Percentiles rank a stretch among this genome's conserved stretches.
These are phyloP conservation scores for Drosophila anceps DNA, from an alignment of 2,888 invertebrate species.

Conservation along the genomic window DNA sequence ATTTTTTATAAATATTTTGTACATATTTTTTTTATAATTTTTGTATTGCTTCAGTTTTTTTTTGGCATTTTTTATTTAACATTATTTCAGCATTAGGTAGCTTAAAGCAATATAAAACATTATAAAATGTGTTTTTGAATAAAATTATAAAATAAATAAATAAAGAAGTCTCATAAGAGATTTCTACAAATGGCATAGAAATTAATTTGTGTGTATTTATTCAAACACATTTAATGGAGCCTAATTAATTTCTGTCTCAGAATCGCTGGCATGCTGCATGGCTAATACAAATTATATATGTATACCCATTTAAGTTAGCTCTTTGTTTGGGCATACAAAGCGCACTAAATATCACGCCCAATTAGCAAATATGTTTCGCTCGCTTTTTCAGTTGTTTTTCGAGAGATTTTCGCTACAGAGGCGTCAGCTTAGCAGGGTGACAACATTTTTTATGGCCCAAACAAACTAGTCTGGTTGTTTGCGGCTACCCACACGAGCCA, in stretches of 20 bases:
- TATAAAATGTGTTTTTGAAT: neutral
- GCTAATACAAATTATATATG: constrained; percentile 3
- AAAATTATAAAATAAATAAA: neutral
- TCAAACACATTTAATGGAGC: constrained; percentile 1
- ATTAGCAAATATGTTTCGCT: constrained; percentile 44
- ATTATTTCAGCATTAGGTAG: too few species aligned
- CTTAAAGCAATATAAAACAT: too few species aligned
- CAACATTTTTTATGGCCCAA: constrained; percentile 57
- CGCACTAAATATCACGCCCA: constrained; percentile 37
- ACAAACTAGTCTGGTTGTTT: constrained; percentile 51
- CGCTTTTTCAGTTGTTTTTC: constrained; percentile 4
- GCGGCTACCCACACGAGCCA: constrained; percentile 36
- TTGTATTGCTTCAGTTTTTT: neutral
- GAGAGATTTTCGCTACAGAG: constrained; percentile 5
- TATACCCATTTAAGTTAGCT: constrained; percentile 7
- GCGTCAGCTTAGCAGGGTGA: constrained; percentile 24
- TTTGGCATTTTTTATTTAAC: too few species aligned
- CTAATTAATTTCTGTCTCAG: neutral
- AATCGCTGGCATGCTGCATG: neutral
- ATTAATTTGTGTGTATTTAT: neutral
- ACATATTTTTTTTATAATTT: neutral
- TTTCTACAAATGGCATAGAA: neutral
- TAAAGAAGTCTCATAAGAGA: neutral
- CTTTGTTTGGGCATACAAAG: constrained; percentile 17
- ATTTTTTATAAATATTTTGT: too few species aligned